A percentile compares a stretch with the other conserved stretches of the same genome.
Conservation (phyloP, 2,797 vertebrate genomes). For the Xiphorhynchus erythropygius region DNA sequence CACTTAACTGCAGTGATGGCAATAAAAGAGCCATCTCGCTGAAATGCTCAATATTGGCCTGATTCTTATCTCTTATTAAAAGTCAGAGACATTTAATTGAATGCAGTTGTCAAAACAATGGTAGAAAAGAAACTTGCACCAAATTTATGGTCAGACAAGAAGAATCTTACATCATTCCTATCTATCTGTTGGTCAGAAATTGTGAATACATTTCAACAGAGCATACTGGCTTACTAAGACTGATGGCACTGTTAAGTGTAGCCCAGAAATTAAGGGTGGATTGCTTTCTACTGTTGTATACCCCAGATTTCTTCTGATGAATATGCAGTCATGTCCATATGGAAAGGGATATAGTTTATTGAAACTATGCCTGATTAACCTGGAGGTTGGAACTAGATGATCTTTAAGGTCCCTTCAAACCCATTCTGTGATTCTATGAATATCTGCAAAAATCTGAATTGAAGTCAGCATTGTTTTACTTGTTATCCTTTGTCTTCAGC, state of each 20-base stretch:
- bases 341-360: not conserved
- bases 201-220: not conserved
- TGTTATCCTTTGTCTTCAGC: constrained; percentile 56
- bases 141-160: not conserved
- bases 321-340: not conserved
- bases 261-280: not conserved
- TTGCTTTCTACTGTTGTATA: not conserved
- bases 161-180: not conserved
- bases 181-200: not conserved
- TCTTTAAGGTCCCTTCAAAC: not conserved
- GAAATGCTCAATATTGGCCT: not conserved
- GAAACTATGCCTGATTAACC: not conserved
- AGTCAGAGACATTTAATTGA: not conserved
- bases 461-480: constrained; percentile 38
- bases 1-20: not conserved
- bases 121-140: not conserved
- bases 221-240: not conserved
- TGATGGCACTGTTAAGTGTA: not conserved
- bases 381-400: not conserved
- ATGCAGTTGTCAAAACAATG: not conserved
- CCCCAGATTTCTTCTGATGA: not conserved
- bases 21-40: not conserved
- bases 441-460: constrained; percentile 26
- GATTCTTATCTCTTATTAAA: not conserved
- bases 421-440: not conserved